A percentile compares a stretch with the other conserved stretches of the same genome.
Evolutionary conservation across 2,888 invertebrate genomes (phyloP).

Genomic region (Drosophila mettleri): DNA sequence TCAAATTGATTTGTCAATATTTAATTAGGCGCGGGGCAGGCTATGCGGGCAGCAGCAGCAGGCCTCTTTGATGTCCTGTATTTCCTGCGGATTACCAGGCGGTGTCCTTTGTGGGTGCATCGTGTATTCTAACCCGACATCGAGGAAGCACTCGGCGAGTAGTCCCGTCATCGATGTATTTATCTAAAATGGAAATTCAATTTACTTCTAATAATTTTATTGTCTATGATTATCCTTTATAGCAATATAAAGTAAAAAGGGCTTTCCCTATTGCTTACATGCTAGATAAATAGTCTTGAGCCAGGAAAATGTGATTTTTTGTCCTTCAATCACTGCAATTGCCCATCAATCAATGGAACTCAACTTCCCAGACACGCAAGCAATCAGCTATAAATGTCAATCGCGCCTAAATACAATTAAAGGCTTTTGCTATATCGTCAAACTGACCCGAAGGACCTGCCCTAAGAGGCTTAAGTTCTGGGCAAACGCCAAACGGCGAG

Average conservation of each 20-base stretch:
- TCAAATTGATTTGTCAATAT: slow-evolving; percentile 80
- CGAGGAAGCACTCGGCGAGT: slow-evolving; percentile 9
- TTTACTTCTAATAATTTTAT: no score
- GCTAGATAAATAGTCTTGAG: not conserved
- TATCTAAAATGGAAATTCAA: no score
- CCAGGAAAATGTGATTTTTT: slow-evolving; percentile 5
- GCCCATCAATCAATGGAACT: slow-evolving; percentile 66
- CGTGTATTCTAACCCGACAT: slow-evolving; percentile 8
- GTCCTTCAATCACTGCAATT: slow-evolving; percentile 47
- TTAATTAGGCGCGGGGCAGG: slow-evolving; percentile 62
- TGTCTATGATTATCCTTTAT: not conserved
- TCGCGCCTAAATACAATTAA: slow-evolving; percentile 72
- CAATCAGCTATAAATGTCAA: slow-evolving; percentile 68
- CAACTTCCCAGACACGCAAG: slow-evolving; percentile 30
- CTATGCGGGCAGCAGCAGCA: slow-evolving; percentile 43
- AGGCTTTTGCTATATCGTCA: slow-evolving; percentile 43
- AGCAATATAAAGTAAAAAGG: not conserved
- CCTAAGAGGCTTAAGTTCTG: slow-evolving; percentile 75
- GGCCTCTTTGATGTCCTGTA: slow-evolving; percentile 44
- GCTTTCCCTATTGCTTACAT: no score
- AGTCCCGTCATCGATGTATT: not conserved
- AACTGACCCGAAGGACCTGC: slow-evolving; percentile 57
- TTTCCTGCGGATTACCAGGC: slow-evolving; percentile 72
- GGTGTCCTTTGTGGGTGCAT: slow-evolving; percentile 61
- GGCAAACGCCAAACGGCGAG: slow-evolving; percentile 41